These are phyloP conservation scores for Dynastes hyllus DNA, from an alignment of 2,888 invertebrate species.

Conservation along the genomic window DNA sequence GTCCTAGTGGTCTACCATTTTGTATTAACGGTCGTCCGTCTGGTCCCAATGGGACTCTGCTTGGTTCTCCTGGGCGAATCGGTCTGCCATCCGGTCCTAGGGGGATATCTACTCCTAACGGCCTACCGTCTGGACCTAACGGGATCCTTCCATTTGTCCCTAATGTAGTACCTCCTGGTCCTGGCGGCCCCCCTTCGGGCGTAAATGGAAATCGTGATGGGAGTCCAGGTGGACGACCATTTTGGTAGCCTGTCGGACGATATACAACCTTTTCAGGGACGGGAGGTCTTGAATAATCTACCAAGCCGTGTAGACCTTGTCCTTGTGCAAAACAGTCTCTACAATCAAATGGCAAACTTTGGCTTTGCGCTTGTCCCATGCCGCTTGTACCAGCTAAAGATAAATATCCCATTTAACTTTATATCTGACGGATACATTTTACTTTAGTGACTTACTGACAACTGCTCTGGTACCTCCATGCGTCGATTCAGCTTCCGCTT, in stretches of 20 bases:
- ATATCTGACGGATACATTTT: background rate
- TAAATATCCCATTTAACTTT: background rate
- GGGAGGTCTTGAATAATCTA: conserved; percentile 40
- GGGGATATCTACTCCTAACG: background rate
- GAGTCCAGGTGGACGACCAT: conserved; percentile 41
- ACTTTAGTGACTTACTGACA: conserved; percentile 77
- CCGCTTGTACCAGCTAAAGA: conserved; percentile 84
- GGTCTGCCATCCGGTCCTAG: conserved; percentile 47
- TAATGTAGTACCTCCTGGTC: conserved; percentile 31
- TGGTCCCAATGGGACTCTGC: background rate
- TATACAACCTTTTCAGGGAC: conserved; percentile 43
- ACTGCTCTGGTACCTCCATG: conserved; percentile 81
- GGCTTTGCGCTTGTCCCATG: conserved; percentile 93
- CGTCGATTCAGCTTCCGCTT: conserved; percentile 87
- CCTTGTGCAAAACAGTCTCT: conserved; percentile 77
- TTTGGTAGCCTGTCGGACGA: background rate
- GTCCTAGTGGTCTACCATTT: conserved; percentile 14
- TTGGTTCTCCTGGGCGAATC: conserved; percentile 20
- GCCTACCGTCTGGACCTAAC: background rate
- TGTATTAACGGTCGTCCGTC: background rate
- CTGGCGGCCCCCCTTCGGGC: conserved; percentile 26
- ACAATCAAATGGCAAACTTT: conserved; percentile 82
- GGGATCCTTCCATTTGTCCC: conserved; percentile 12
- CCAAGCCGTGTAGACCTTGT: conserved; percentile 54
- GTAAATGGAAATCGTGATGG: background rate